Evolutionary conservation across 2,113 vertebrate species (phyloP).

Genomic region (Ptyas mucosa): DNA sequence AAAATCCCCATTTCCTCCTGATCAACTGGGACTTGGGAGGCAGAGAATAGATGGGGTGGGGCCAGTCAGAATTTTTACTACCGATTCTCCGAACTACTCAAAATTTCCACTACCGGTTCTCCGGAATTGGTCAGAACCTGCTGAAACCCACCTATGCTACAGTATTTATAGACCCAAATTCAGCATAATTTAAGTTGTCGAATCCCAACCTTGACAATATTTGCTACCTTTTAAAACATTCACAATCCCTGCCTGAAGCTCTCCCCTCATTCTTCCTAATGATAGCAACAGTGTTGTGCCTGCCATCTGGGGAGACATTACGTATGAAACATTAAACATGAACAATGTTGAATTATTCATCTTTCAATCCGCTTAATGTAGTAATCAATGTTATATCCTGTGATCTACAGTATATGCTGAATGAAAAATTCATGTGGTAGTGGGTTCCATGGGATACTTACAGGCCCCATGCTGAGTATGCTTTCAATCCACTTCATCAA

Average conservation of each 20-base stretch:
- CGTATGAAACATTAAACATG: not conserved
- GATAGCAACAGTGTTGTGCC: not conserved
- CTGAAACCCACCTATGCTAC: no score
- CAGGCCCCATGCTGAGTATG: not conserved
- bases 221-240: not conserved
- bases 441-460: not conserved
- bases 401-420: not conserved
- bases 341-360: not conserved
- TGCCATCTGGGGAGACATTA: not conserved
- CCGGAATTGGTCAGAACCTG: no score
- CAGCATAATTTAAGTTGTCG: not conserved
- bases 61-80: no score
- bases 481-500: not conserved
- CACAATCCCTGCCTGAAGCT: not conserved
- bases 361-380: not conserved
- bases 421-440: not conserved
- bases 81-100: no score
- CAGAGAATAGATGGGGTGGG: no score
- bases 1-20: no score
- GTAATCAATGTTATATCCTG: not conserved
- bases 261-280: not conserved
- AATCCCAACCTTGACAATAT: not conserved
- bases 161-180: conserved; percentile 2
- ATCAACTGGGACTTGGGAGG: no score
- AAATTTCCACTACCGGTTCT: no score